Percentiles rank a stretch among this genome's conserved stretches.
phyloP scores from a whole-genome alignment of 2,113 vertebrate genomes.

The Poeciliopsis occidentalis region DNA sequence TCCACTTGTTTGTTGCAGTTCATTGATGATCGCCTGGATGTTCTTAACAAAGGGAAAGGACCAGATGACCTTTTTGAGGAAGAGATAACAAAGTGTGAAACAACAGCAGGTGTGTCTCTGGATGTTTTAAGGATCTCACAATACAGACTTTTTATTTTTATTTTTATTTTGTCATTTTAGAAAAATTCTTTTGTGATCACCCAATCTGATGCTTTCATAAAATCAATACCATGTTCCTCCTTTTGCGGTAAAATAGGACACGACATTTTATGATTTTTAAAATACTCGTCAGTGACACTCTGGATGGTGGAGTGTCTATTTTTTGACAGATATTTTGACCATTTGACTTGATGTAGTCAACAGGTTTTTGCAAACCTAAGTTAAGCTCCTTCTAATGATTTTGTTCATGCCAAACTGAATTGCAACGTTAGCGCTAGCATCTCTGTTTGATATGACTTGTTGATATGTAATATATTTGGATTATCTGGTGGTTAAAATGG shows the following conservation, averaged over 20 bases:
- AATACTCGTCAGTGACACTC: background rate
- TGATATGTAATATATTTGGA: background rate
- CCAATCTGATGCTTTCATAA: background rate
- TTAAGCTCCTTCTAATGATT: background rate
- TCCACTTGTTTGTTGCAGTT: constrained; percentile 77
- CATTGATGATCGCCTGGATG: constrained; percentile 85
- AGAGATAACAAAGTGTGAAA: constrained; percentile 79
- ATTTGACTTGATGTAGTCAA: background rate
- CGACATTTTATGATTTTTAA: background rate
- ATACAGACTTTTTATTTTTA: no score
- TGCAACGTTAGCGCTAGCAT: background rate
- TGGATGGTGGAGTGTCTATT: background rate
- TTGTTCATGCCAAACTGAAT: background rate
- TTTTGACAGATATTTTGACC: background rate
- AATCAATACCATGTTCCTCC: background rate
- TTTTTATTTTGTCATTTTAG: no score
- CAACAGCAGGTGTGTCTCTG: constrained; percentile 75
- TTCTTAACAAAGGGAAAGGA: constrained; percentile 82
- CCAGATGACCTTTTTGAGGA: constrained; percentile 89
- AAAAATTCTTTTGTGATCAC: background rate
- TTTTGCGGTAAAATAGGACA: background rate
- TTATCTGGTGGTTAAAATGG: background rate
- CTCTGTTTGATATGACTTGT: background rate
- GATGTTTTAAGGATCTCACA: background rate
- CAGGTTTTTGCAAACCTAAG: background rate